Evolutionary conservation across 2,797 vertebrate species (phyloP).

Genomic region (Myripristis murdjan): DNA sequence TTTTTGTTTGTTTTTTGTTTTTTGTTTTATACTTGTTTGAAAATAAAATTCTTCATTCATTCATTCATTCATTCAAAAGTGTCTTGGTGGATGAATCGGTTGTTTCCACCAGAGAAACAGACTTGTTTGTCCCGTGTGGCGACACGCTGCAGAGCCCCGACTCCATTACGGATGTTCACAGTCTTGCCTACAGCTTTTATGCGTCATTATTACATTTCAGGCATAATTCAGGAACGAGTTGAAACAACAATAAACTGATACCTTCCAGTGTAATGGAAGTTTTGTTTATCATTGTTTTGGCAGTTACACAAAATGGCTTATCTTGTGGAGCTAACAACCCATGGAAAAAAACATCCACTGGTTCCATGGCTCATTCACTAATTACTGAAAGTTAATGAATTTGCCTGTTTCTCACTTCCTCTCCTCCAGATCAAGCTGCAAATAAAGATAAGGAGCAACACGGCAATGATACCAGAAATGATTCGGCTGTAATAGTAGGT

Average conservation of each 20-base stretch:
- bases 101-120: no score
- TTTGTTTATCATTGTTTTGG: conserved; percentile 26
- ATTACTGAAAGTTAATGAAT: conserved; percentile 47
- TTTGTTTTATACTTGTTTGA: no score
- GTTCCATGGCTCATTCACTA: conserved; percentile 15
- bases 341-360: not conserved
- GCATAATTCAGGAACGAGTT: conserved; percentile 14
- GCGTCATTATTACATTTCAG: conserved; percentile 21
- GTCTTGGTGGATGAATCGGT: no score
- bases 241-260: conserved; percentile 13
- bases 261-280: conserved; percentile 30
- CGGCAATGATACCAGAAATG: conserved; percentile 88
- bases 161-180: not conserved
- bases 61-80: no score
- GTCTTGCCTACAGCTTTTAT: not conserved
- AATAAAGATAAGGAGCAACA: conserved; percentile 87
- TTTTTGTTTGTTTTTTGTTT: no score
- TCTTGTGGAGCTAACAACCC: conserved; percentile 10
- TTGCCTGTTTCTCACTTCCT: conserved; percentile 37
- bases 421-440: conserved; percentile 74
- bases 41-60: no score
- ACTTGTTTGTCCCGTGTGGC: not conserved
- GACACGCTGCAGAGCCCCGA: not conserved
- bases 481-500: conserved; percentile 96
- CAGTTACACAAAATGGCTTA: conserved; percentile 13